Evolutionary conservation across 2,797 vertebrate species (phyloP), one percentile per base, ranked within the genome.

Genomic region (Ciconia nigra): DNA sequence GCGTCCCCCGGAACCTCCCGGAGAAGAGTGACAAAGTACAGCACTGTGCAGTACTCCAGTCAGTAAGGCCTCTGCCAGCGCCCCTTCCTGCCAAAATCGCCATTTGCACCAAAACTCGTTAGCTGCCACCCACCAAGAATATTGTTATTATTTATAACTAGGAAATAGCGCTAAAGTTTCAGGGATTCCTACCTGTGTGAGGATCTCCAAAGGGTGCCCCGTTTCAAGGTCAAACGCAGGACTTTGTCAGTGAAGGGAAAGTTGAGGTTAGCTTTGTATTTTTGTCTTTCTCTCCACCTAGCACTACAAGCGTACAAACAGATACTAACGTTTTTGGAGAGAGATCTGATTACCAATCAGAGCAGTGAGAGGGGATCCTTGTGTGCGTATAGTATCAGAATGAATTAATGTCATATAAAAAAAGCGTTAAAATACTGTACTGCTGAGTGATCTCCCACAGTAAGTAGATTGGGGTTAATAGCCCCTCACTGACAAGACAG

Each of bases 31-130:
- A 98, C 98, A 42, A 98, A 98, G 72, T 98, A 98, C 39, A 98
- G 98, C 95, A 98, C 98, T 0, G 49, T 98, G 61, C 98, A 98
- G 55, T 98, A 98, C 18, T 97, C 97, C 72, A 98, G 98, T 77
- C 96, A 98, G 78, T 97, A 96, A 97, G 87, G 46, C 73, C 89
- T 52, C 80, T 83, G 73, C 29, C 31, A 2, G 51, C 21, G 7
- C 24, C 83, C n/a, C 66, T 88, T 94, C 33, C 79, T 66, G 71
- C 88, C 41, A n/a, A 92, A 71, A 89, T 70, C 5, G 1, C 55
- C 46, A 17, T 81, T 73, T 90, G 77, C 73, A 88, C 47, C 47
- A 8, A 95, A 69, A 63, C 71, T 78, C 62, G 24, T 91, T 89
- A 92, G 78, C 87, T 92, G 87, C 74, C 80, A 70, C 92, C 83